Evolutionary conservation across 2,797 vertebrate species (phyloP), one percentile per base, ranked within the genome.

Genomic region (Hoplostethus mediterraneus): DNA sequence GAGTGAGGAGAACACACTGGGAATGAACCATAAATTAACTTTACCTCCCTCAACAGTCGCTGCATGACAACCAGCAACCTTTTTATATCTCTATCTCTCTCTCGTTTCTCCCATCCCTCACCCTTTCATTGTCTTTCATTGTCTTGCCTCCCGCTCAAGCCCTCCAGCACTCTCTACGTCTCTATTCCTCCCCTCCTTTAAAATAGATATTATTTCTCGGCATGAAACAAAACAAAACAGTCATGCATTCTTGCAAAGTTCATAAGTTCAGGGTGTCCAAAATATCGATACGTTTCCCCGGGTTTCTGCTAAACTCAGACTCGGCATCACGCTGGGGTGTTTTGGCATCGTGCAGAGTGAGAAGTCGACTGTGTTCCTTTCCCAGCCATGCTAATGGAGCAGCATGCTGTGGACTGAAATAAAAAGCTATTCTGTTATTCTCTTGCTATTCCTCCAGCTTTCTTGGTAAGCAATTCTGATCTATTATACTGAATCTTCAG

Each of bases 301-400:
- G 14, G 28, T 64, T 52, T 63, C 31, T 58, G 7, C 52, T 54
- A 58, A 17, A 48, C 16, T 13, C 44, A 17, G 62, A 13, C 7
- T 10, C 0, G 16, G 75, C 6, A 2, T 71, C 73, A 21, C 36
- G 77, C 73, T 64, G 67, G 14, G 59, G 68, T 77, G 73, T 77
- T 77, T 71, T 62, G 54, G 70, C 10, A 9, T 64, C 61, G 5
- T 49, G 65, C 77, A 40, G 71, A 77, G 75, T 73, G 63, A 79
- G 67, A 58, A 69, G 58, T 68, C 16, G 30, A 52, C 69, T 82
- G 63, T 81, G 70, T 71, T 84, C 67, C 66, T 72, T 80, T 58
- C 40, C 33, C 71, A 73, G 60, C 65, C 59, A 77, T 57, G 63
- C 66, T 82, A 80, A 87, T 79, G 81, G 83, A 66, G 59, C 36